Conservation (phyloP, 2,888 invertebrate species). For the Caenorhabditis sulstoni region DNA sequence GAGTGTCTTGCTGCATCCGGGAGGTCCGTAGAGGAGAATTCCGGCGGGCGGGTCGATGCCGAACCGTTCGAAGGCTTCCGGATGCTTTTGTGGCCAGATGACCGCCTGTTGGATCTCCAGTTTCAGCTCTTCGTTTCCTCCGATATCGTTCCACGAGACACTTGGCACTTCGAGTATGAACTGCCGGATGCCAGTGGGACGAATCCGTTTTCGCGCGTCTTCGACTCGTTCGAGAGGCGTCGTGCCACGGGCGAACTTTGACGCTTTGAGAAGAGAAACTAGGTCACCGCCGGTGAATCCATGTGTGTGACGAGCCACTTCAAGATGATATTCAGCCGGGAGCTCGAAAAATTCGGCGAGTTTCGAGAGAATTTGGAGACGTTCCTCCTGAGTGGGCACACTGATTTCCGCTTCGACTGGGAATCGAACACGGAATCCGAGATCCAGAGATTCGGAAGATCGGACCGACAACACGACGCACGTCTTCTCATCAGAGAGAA, state of each 20-base stretch:
- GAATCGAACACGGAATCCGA: slow-evolving; percentile 72
- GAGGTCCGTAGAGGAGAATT: slow-evolving; percentile 94
- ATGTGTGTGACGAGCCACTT: slow-evolving; percentile 66
- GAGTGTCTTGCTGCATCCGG: slow-evolving; percentile 90
- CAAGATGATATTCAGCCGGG: slow-evolving; percentile 12
- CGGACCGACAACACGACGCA: slow-evolving; percentile 67
- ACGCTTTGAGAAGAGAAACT: slow-evolving; percentile 56
- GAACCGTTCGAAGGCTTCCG: slow-evolving; percentile 87
- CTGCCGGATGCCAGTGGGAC: slow-evolving; percentile 78
- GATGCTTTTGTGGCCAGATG: slow-evolving; percentile 93
- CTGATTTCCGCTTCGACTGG: slow-evolving; percentile 67
- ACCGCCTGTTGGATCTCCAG: slow-evolving; percentile 87
- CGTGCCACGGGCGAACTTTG: slow-evolving; percentile 42
- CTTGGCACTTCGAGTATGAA: slow-evolving; percentile 80
- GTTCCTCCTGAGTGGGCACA: slow-evolving; percentile 65
- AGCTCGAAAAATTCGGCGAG: slow-evolving; percentile 32
- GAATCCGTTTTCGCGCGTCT: slow-evolving; percentile 55
- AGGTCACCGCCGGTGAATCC: slow-evolving; percentile 78
- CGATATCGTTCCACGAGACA: slow-evolving; percentile 91
- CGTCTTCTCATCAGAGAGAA: slow-evolving; percentile 50
- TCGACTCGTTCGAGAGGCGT: slow-evolving; percentile 43
- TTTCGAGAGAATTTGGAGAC: slow-evolving; percentile 64
- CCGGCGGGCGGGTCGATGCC: slow-evolving; percentile 87
- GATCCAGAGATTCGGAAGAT: slow-evolving; percentile 67
- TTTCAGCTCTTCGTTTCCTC: slow-evolving; percentile 91